Base-by-base conservation (phyloP, 2,888 invertebrate species). In the Clistopyga incitator region DNA sequence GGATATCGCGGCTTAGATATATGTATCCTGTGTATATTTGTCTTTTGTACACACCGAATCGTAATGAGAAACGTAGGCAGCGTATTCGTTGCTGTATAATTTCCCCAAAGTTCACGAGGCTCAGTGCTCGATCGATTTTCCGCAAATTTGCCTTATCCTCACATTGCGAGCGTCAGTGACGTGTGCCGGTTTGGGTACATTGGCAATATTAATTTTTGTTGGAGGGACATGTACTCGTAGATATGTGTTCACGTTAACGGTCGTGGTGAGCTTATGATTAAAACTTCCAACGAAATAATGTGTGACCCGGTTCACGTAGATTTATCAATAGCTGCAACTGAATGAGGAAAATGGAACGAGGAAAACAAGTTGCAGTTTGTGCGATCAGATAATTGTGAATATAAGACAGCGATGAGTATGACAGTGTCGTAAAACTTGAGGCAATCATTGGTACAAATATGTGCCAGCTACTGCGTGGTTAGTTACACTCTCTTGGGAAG, bases 191-290 rank as follows among this genome's bases (percentile, higher is more conserved):
- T 38, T 45, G 67, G 56, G 47, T 65, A 61, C 42, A 56, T 61
- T 23, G 47, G 47, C 59, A 71, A 70, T 78, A 65, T 75, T 70
- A 56, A 70, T 59, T 72, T 77, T 65, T 50, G 34, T 59, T 29
- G 25, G 61, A 8, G 45, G 59, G 42, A 11, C 20, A 52, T 65
- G 47, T 65, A 11, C 18, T 18, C 54, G 56, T 74, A 72, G 25
- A 50, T 68, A 67, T 67, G 77, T 77, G 68, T 70, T 77, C 52
- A 47, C 50, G 52, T 78, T 72, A 50, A 59, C 59, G 6, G 8
- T 52, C 50, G 59, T 29, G 47, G 59, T 70, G 45, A 76, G 71
- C 76, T 82, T 75, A 82, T 82, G 76, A 82, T 79, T 82, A 82
- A 79, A 79, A 75, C 65, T 71, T 79, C 38, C 75, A 71, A 56